phyloP scores from a whole-genome alignment of 2,888 invertebrate species.

The Idaea biselata region DNA sequence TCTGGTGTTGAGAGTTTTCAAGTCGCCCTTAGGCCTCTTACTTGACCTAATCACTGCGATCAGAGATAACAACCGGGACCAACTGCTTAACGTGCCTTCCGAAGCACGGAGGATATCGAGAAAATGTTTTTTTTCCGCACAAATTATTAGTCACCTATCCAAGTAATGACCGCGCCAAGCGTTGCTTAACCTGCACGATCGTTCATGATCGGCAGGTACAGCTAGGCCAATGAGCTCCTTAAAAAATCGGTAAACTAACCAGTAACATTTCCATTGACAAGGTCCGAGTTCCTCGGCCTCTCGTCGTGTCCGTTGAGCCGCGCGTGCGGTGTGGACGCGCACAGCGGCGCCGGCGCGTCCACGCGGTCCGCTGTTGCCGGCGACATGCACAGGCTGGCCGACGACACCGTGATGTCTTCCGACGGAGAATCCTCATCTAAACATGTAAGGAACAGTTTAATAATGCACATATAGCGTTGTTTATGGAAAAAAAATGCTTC shows the following conservation, averaged over 20 bases:
- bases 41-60: too few species aligned
- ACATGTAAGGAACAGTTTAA: background rate
- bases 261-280: conserved; percentile 60
- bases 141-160: too few species aligned
- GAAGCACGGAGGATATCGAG: too few species aligned
- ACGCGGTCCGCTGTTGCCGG: conserved; percentile 35
- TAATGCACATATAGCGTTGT: background rate
- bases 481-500: background rate
- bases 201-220: too few species aligned
- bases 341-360: conserved; percentile 51
- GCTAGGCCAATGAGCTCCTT: too few species aligned
- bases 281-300: conserved; percentile 41
- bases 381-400: conserved; percentile 70
- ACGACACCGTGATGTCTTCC: conserved; percentile 66
- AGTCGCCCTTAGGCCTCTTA: too few species aligned
- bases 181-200: too few species aligned
- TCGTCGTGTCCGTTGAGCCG: conserved; percentile 52
- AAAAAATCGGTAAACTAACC: conserved; percentile 36
- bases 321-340: conserved; percentile 39
- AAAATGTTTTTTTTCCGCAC: too few species aligned
- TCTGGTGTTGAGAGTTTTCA: too few species aligned
- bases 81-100: too few species aligned
- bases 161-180: too few species aligned
- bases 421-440: conserved; percentile 62
- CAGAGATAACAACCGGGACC: too few species aligned